These are phyloP conservation scores for Eospalax fontanierii DNA, from an alignment of 2,797 vertebrate species.

Conservation along the genomic window DNA sequence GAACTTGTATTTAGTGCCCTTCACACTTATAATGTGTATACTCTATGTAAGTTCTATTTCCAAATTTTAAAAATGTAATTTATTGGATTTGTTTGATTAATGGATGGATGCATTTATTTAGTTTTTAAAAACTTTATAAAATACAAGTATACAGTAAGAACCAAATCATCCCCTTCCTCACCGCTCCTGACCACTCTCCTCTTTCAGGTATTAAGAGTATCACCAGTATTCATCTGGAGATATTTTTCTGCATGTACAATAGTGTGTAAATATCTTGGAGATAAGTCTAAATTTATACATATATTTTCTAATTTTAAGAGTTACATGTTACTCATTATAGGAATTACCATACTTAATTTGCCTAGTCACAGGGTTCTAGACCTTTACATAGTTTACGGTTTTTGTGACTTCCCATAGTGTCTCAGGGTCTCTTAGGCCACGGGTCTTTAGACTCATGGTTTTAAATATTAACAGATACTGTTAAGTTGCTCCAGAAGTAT, in stretches of 20 bases:
- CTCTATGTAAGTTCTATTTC: slow-evolving; percentile 16
- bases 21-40: neutral
- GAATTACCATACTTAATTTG: neutral
- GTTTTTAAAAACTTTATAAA: slow-evolving; percentile 7
- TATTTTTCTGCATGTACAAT: neutral
- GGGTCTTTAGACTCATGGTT: slow-evolving; percentile 6
- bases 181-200: neutral
- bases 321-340: neutral
- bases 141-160: neutral
- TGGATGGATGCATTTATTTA: neutral
- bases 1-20: neutral
- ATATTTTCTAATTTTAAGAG: slow-evolving; percentile 18
- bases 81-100: slow-evolving; percentile 10
- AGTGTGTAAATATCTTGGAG: neutral
- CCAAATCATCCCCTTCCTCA: neutral
- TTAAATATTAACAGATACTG: slow-evolving; percentile 13
- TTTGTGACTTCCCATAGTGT: neutral
- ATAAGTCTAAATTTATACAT: neutral
- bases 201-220: neutral
- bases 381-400: neutral
- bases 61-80: neutral
- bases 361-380: neutral
- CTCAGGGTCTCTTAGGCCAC: neutral
- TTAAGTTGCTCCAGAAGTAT: slow-evolving; percentile 29
- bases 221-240: neutral